These are phyloP conservation scores for Molothrus ater DNA, from an alignment of 2,797 vertebrate genomes.

Conservation along the genomic window DNA sequence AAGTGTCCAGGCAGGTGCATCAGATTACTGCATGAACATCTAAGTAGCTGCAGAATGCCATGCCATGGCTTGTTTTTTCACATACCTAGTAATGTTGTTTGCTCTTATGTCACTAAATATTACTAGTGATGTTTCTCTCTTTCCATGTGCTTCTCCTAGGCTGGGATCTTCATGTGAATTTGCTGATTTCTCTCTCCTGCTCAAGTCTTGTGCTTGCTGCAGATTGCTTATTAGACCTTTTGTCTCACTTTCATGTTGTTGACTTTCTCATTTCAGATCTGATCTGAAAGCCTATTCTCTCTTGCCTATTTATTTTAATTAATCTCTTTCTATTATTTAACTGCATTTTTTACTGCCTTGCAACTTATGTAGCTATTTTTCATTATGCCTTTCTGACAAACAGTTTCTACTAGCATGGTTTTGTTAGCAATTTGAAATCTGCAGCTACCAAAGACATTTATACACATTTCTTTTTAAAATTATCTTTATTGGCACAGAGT, in stretches of 20 bases:
- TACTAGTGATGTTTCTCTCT: neutral
- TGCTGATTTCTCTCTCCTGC: neutral
- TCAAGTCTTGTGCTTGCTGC: neutral
- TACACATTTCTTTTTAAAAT: neutral
- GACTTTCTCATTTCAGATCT: neutral
- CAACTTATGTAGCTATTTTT: neutral
- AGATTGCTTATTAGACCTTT: neutral
- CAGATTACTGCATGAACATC: neutral
- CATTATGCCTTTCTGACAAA: neutral
- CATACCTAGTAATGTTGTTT: neutral
- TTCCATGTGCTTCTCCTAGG: neutral
- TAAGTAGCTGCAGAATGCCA: neutral
- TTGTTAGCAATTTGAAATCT: neutral
- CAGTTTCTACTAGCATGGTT: neutral
- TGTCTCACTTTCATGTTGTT: neutral
- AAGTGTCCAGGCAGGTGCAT: neutral
- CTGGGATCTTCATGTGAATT: neutral
- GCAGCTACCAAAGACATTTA: neutral
- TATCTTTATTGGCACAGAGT: neutral
- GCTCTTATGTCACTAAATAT: neutral
- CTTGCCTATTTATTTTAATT: slow-evolving; percentile 14
- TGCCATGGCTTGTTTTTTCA: neutral
- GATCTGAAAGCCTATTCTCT: neutral
- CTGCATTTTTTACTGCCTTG: neutral
- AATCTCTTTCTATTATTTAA: slow-evolving; percentile 21